These are phyloP conservation scores for Cryptomyrus ogoouensis DNA, from an alignment of 2,113 vertebrate genomes.

Conservation along the genomic window DNA sequence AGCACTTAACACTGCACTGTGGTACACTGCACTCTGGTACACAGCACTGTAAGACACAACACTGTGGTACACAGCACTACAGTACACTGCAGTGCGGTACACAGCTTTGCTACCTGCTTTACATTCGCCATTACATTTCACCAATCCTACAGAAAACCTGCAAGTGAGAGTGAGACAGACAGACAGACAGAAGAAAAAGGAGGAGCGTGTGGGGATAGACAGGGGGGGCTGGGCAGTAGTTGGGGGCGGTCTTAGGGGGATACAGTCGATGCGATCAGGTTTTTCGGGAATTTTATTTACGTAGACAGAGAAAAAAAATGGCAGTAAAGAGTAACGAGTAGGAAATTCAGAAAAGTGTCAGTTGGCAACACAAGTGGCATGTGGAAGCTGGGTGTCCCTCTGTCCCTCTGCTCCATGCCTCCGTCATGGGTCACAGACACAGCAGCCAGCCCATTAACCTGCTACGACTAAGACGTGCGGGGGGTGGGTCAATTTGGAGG, in stretches of 20 bases:
- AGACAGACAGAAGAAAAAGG: neutral
- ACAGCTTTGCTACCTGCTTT: neutral
- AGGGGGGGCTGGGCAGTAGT: neutral
- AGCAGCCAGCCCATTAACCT: neutral
- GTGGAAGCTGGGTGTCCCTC: conserved; percentile 1
- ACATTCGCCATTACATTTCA: neutral
- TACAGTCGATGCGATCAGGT: neutral
- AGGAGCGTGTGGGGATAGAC: neutral
- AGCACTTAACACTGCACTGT: too few relatives aligned
- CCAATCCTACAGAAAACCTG: neutral
- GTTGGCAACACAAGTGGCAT: conserved; percentile 23
- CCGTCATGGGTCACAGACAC: neutral
- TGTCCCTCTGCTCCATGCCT: neutral
- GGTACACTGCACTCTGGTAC: neutral
- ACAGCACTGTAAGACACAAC: neutral
- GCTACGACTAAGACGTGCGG: neutral
- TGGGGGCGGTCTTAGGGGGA: neutral
- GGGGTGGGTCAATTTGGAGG: neutral
- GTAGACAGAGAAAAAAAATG: conserved; percentile 22
- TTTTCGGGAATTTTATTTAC: conserved; percentile 20
- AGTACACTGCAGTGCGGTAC: neutral
- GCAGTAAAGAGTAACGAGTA: conserved; percentile 24
- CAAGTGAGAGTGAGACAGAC: neutral
- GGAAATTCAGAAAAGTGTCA: conserved; percentile 29
- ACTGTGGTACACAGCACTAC: neutral